These are phyloP conservation scores for Drosophila ohnishii DNA, from an alignment of 1,140 invertebrate species.

Conservation along the genomic window DNA sequence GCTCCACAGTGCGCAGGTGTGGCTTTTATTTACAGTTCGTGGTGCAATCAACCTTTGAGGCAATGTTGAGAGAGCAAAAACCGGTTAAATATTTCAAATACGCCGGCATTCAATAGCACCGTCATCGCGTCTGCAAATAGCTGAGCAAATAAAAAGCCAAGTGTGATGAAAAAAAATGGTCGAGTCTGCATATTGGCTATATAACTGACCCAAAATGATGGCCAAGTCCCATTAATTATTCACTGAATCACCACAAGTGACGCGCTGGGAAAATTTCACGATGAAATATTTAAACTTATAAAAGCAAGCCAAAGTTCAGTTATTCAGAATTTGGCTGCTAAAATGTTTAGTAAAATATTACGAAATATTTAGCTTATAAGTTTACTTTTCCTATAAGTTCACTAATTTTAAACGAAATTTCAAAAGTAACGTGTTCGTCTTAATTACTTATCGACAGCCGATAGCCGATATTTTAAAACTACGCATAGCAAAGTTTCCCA, in stretches of 20 bases:
- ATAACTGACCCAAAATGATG: constrained; percentile 29
- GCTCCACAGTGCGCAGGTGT: constrained; percentile 41
- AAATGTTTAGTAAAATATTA: too few relatives aligned
- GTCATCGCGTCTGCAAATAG: constrained; percentile 46
- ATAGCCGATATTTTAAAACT: neutral
- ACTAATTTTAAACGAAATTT: neutral
- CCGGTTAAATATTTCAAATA: constrained; percentile 53
- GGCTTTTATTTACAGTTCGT: constrained; percentile 50
- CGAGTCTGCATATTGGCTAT: constrained; percentile 22
- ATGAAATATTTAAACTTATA: neutral
- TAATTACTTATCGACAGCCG: neutral
- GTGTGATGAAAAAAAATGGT: constrained; percentile 19
- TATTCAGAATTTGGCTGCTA: neutral
- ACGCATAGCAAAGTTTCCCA: too few relatives aligned
- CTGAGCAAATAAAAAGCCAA: constrained; percentile 30
- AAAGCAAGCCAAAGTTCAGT: too few relatives aligned
- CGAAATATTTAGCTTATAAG: too few relatives aligned
- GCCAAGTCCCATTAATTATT: constrained; percentile 7
- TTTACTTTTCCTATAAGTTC: neutral
- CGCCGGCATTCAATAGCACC: constrained; percentile 24
- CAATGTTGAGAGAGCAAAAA: constrained; percentile 40
- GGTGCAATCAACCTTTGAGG: constrained; percentile 53
- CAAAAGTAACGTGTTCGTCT: neutral
- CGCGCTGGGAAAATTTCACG: neutral
- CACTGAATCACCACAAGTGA: constrained; percentile 10